Conservation (phyloP, 2,888 invertebrate genomes). For the Aproaerema taeniolella region DNA sequence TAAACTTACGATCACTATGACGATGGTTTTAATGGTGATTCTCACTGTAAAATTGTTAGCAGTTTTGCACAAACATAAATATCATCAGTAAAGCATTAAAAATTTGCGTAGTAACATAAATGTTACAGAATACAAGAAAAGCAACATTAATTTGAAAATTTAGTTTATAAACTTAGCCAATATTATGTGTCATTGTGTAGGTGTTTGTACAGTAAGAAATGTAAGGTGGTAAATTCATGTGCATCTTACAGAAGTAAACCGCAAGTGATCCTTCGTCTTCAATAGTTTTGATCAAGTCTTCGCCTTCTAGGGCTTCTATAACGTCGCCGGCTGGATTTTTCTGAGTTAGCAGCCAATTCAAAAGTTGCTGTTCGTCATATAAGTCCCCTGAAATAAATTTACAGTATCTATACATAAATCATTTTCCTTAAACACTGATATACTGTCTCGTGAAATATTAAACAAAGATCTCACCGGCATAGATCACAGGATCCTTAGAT, state of each 20-base stretch:
- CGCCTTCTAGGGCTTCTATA: slow-evolving; percentile 92
- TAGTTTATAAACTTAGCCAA: no score
- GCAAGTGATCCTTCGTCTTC: slow-evolving; percentile 89
- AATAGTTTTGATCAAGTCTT: slow-evolving; percentile 84
- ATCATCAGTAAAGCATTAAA: no score
- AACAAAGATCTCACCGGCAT: slow-evolving; percentile 86
- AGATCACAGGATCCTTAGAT: slow-evolving; percentile 93
- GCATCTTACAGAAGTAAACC: slow-evolving; percentile 93
- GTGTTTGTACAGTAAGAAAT: slow-evolving; percentile 30
- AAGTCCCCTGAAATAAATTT: slow-evolving; percentile 81
- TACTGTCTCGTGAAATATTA: neutral
- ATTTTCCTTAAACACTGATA: no score
- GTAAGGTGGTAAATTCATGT: slow-evolving; percentile 10
- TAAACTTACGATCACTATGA: no score
- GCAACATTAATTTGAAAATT: neutral
- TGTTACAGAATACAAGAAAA: no score
- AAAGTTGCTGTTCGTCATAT: slow-evolving; percentile 90
- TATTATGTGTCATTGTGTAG: no score
- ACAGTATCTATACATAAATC: neutral
- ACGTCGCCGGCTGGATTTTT: slow-evolving; percentile 95
- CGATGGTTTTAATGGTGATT: no score
- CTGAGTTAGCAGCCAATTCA: slow-evolving; percentile 94
- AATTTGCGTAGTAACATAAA: no score
- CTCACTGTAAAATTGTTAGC: no score
- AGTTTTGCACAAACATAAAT: no score